Evolutionary conservation across 2,113 vertebrate genomes (phyloP).

Genomic region (Alligator sinensis): DNA sequence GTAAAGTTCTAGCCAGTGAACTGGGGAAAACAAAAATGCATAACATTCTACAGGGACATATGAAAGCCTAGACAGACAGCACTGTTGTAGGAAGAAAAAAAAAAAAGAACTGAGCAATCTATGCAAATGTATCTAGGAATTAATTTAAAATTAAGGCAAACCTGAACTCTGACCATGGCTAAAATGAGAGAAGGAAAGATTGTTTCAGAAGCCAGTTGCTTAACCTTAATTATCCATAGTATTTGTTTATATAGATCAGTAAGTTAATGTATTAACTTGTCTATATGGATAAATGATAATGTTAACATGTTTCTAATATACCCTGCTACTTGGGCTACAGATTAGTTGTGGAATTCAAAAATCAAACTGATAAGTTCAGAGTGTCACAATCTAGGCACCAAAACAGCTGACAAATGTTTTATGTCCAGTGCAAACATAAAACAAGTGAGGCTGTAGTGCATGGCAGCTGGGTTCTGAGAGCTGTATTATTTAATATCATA

Average conservation of each 20-base stretch:
- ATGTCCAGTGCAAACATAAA: not conserved
- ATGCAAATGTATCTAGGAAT: not conserved
- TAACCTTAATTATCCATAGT: not conserved
- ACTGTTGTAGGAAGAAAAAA: not conserved
- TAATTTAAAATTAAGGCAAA: not conserved
- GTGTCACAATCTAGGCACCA: rapidly evolving
- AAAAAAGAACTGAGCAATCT: not conserved
- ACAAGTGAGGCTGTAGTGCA: not conserved
- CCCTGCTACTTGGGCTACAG: rapidly evolving
- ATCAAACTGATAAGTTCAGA: not conserved
- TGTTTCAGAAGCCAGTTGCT: not conserved
- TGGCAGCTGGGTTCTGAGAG: not conserved
- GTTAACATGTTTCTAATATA: not conserved
- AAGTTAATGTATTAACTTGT: too few species aligned
- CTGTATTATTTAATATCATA: not conserved
- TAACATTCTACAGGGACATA: not conserved
- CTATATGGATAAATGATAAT: too few species aligned
- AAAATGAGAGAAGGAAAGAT: not conserved
- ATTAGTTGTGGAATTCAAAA: not conserved
- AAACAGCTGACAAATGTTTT: not conserved
- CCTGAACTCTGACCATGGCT: not conserved
- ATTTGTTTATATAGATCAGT: too few species aligned
- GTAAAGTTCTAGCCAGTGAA: not conserved
- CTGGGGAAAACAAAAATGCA: not conserved
- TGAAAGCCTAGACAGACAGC: not conserved